Conservation (phyloP, 2,113 vertebrate species). For the Nothobranchius kuhntae region DNA sequence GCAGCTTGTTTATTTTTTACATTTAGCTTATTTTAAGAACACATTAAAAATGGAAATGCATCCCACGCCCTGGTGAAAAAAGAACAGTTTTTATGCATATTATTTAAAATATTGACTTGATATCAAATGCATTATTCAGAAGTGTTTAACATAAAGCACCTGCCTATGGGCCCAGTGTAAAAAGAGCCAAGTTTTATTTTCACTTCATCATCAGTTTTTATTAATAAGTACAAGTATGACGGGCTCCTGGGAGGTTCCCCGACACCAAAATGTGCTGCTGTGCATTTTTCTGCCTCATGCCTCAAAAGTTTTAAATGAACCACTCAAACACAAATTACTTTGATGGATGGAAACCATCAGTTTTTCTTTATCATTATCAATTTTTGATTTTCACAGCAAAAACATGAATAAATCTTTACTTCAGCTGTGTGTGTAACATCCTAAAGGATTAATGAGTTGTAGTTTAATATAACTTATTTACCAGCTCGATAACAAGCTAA, state of each 20-base stretch:
- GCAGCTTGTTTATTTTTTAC: too few relatives aligned
- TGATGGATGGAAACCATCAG: not conserved
- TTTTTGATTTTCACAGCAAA: too few relatives aligned
- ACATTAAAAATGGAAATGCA: too few relatives aligned
- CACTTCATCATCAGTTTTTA: slow-evolving; percentile 63
- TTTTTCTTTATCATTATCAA: too few relatives aligned
- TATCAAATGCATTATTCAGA: slow-evolving; percentile 71
- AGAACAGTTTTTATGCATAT: slow-evolving; percentile 23
- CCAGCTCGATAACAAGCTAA: not conserved
- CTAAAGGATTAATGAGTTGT: too few relatives aligned
- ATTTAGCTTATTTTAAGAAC: not conserved
- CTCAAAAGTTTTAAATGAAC: slow-evolving; percentile 20
- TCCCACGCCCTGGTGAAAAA: not conserved
- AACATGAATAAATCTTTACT: too few relatives aligned
- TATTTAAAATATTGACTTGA: slow-evolving; percentile 33
- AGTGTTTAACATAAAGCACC: slow-evolving; percentile 52
- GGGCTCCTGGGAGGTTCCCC: slow-evolving; percentile 35
- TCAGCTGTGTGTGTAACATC: not conserved
- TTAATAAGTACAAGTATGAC: slow-evolving; percentile 36
- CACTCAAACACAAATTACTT: not conserved
- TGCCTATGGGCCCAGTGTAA: slow-evolving; percentile 62
- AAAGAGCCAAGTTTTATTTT: slow-evolving; percentile 58
- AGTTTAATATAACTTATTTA: not conserved
- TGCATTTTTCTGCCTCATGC: slow-evolving; percentile 49
- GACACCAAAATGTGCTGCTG: slow-evolving; percentile 40